Base-by-base conservation (phyloP, 1,140 invertebrate genomes). In the Calliphora vicina region DNA sequence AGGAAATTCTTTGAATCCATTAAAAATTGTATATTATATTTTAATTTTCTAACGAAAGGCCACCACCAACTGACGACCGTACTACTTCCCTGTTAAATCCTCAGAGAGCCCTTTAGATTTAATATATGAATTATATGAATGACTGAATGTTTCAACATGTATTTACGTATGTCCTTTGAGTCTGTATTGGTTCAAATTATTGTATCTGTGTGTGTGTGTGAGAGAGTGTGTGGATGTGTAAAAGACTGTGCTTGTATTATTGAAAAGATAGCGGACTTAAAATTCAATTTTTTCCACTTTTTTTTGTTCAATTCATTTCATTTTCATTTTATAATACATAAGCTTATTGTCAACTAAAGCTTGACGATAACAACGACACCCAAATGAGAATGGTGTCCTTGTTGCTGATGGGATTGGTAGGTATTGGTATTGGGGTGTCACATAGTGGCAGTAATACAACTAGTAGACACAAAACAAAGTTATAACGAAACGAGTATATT, bases 321-420 rank as follows among this genome's bases (percentile, higher is more conserved):
- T 73, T 27, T 73, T 73, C 25, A 26, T 76, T 76, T 35, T 76
- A 23, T 67, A 35, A 76, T 35, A 76, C 73, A 76, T 76, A 42
- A 76, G 35, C 73, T 76, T 76, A 76, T 76, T 76, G 27, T 76
- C 73, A 76, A 67, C 73, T 35, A 10, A 76, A 76, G 73, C 73
- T 76, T 42, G 35, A 76, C 73, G 61, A 67, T 67, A 67, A 67
- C 61, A 67, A 67, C 25, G 61, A 20, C 20, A 25, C 61, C 61
- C 5, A 57, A 57, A 67, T 67, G 20, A 67, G 61, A 67, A 5
- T 67, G 61, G n/a, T 67, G n/a, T 20, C 61, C 9, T 20, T 50
- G n/a, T n/a, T 61, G 61, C 2, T 23, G 61, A 67, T 67, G 15
- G n/a, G 1, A 57, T 57, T 57, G 15, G 50, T 13, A n/a, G 50